These are phyloP conservation scores for Dinomys branickii DNA, from an alignment of 2,113 vertebrate species.

Conservation along the genomic window DNA sequence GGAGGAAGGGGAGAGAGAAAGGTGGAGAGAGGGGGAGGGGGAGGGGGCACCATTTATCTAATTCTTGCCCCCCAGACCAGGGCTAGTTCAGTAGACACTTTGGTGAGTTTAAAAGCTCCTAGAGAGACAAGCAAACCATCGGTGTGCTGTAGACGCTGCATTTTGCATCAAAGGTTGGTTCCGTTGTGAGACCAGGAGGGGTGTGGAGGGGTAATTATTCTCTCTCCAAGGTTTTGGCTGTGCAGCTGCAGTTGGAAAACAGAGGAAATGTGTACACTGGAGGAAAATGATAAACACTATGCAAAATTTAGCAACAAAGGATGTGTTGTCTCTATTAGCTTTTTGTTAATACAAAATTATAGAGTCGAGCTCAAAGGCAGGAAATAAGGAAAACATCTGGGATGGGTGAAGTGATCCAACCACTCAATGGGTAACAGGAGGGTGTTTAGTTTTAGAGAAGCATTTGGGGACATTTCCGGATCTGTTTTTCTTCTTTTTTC, in stretches of 20 bases:
- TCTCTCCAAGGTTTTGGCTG: conserved; percentile 67
- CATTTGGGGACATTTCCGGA: conserved; percentile 58
- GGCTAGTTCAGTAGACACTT: neutral
- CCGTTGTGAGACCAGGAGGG: conserved; percentile 20
- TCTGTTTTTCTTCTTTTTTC: neutral
- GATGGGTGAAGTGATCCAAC: conserved; percentile 54
- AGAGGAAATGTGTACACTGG: conserved; percentile 77
- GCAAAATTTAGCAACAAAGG: conserved; percentile 78
- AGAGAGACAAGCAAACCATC: neutral
- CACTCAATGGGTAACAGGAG: conserved; percentile 44
- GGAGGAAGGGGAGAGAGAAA: neutral
- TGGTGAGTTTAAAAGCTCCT: conserved; percentile 32
- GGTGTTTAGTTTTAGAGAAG: conserved; percentile 61
- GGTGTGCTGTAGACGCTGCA: conserved; percentile 36
- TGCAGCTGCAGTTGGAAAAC: conserved; percentile 71
- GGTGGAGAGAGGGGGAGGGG: neutral
- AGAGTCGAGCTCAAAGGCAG: conserved; percentile 69
- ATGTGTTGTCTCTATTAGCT: conserved; percentile 77
- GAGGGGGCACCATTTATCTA: neutral
- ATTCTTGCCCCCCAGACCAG: neutral
- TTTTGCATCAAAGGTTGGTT: neutral
- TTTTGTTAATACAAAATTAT: conserved; percentile 80
- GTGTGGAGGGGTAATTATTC: conserved; percentile 65
- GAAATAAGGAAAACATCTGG: conserved; percentile 76
- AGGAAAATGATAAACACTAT: conserved; percentile 70